Base-by-base conservation (phyloP, 2,113 vertebrate genomes). In the Rousettus leschenaultii region DNA sequence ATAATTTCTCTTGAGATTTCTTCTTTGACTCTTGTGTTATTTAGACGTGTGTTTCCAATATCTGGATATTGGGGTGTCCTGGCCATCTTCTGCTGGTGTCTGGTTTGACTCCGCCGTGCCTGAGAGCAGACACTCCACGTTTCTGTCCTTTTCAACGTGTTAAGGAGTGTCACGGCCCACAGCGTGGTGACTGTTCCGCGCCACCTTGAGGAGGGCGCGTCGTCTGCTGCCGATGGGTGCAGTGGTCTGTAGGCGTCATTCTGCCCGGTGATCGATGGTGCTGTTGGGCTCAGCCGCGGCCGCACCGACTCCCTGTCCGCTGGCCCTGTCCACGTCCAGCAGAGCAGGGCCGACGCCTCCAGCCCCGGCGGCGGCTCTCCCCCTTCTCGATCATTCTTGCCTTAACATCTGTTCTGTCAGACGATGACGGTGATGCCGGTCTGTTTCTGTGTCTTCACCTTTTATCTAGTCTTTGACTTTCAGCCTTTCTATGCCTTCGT, bases 211-310 rank as follows among this genome's bases (percentile, higher is more conserved):
- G 22, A 61, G 65, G 35, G 2, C 1, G 5, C 3, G 38, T 15
- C 2, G 30, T 19, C 33, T 28, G 75, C 28, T 28, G 24, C 33
- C 11, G 9, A 8, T 30, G 77, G 53, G 14, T 6, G 22, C 0
- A 0, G 40, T 9, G 2, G 65, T 21, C 53, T 22, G 0, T 0
- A 10, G 53, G 5, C 4, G 26, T 15, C 89, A 13, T 4, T 12
- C 3, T 0, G 7, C 7, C 7, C 6, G 9, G 45, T 55, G 45
- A 8, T 9, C 55, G 84, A 55, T 9, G 11, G 48, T 18, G 22
- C 45, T 2, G 12, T 21, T 9, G 35, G 10, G 26, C 4, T 59
- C 11, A 7, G 10, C 65, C 16, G 0, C 0, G 18, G 30, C 24
- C 53, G 38, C 7, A 8, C 40, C 7, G 66, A 6, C 6, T n/a